Evolutionary conservation across 2,888 invertebrate genomes (phyloP), one percentile per base, ranked within the genome.

Genomic region (Carcina quercana): DNA sequence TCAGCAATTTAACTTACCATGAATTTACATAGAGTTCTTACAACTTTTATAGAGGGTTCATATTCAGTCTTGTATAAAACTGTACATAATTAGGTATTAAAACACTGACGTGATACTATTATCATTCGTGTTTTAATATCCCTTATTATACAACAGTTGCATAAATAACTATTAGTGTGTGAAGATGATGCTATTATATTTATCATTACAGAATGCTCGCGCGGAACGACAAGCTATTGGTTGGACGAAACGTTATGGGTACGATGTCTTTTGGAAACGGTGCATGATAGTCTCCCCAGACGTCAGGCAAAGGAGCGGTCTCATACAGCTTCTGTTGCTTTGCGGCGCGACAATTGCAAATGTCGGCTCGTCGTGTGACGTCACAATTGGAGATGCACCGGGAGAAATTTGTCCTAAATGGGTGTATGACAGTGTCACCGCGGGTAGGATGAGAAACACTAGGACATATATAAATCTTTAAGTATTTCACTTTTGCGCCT

Each of bases 371-470:
- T 11, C 11, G 6, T 11, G 12, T 10, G 73, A 74, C 38, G 38
- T 79, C 1, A 56, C 53, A 1, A 40, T 80, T 1, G 80, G 79
- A 0, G 38, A 37, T 0, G 43, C 34, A 1, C 45, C 41, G 0
- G 69, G 66, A 0, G 55, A 72, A 38, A 57, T 79, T 2, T 47
- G 47, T 19, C 70, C 73, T 0, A 74, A 69, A 24, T 82, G 80
- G 82, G 75, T 82, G 15, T 80, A 78, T 34, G 80, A 80, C 25
- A 79, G 80, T 29, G 67, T 79, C 0, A 69, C 70, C 0, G 58
- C 68, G 0, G 67, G 59, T 0, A 53, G 78, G 1, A 67, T 74
- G 64, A 57, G 75, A 8, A 75, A 65, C 0, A 62, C 64, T 0
- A 48, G 24, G 12, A n/a, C 11, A 11, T 24, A 24, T 24, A 10